Conservation (phyloP, 2,113 vertebrate genomes). For the Thalassoma bifasciatum region DNA sequence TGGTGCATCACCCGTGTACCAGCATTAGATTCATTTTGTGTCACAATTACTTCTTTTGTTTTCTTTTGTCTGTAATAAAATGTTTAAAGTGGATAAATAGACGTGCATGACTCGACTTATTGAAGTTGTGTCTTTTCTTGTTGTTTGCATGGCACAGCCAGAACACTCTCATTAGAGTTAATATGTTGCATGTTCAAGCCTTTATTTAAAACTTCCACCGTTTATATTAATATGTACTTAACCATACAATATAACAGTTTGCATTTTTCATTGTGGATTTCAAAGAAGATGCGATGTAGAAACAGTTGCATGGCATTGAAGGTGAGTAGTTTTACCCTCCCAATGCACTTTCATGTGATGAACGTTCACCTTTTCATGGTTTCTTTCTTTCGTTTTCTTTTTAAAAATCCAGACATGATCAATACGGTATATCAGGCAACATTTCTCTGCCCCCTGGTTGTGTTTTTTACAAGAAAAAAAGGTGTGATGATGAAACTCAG, state of each 20-base stretch:
- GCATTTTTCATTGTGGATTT: slow-evolving; percentile 52
- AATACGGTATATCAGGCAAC: slow-evolving; percentile 42
- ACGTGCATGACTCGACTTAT: slow-evolving; percentile 49
- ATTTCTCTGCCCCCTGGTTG: slow-evolving; percentile 40
- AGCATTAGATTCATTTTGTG: slow-evolving; percentile 84
- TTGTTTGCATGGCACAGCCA: slow-evolving; percentile 7
- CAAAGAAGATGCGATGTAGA: slow-evolving; percentile 21
- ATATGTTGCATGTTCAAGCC: not conserved
- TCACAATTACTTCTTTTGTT: slow-evolving; percentile 91
- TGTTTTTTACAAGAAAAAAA: slow-evolving; percentile 39
- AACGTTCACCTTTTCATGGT: slow-evolving; percentile 38
- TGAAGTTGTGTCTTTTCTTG: not conserved
- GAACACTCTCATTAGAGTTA: not conserved
- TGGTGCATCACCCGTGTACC: slow-evolving; percentile 80
- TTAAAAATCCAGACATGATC: slow-evolving; percentile 43
- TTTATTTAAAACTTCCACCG: not conserved
- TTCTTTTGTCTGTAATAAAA: slow-evolving; percentile 97
- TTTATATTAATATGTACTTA: slow-evolving; percentile 23
- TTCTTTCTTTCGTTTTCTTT: not conserved
- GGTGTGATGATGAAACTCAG: slow-evolving; percentile 63
- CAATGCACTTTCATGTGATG: slow-evolving; percentile 11
- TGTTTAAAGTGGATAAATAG: slow-evolving; percentile 83
- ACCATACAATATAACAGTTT: not conserved
- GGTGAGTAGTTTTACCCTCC: slow-evolving; percentile 22
- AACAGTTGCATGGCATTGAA: slow-evolving; percentile 45